Percentiles rank a stretch among this genome's conserved stretches.
Conservation (phyloP, 2,888 invertebrate genomes). For the Blastobasis adustella region DNA sequence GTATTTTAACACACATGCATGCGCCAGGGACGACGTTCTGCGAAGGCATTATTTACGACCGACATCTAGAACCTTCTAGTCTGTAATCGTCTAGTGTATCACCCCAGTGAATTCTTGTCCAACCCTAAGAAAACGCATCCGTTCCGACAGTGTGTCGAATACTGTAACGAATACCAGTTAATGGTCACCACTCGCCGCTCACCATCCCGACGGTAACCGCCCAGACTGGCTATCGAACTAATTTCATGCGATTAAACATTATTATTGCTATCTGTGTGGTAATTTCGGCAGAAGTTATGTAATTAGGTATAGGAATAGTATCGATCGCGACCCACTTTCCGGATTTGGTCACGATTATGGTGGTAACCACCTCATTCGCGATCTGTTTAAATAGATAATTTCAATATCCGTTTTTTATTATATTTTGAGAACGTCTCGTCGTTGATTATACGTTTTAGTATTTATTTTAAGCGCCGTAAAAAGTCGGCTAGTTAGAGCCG, state of each 20-base stretch:
- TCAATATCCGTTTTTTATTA: no score
- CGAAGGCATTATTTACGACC: no score
- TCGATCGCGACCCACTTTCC: background rate
- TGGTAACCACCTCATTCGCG: background rate
- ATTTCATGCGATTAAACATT: conserved; percentile 1
- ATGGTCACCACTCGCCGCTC: background rate
- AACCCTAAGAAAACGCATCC: background rate
- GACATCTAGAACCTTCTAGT: no score
- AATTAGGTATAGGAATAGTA: background rate
- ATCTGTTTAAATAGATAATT: no score
- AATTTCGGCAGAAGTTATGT: conserved; percentile 4
- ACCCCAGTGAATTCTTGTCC: background rate
- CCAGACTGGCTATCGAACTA: background rate
- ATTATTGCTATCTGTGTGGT: background rate
- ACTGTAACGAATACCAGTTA: background rate
- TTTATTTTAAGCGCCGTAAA: no score
- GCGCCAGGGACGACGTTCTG: no score
- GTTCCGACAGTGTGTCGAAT: background rate
- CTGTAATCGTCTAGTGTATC: background rate
- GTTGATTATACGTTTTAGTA: no score
- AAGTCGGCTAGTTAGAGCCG: no score
- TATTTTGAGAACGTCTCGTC: no score
- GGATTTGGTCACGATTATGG: background rate
- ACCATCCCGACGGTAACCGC: background rate
- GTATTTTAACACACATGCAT: no score